Base-by-base conservation (phyloP, 2,888 invertebrate genomes). In the Atherix ibis region DNA sequence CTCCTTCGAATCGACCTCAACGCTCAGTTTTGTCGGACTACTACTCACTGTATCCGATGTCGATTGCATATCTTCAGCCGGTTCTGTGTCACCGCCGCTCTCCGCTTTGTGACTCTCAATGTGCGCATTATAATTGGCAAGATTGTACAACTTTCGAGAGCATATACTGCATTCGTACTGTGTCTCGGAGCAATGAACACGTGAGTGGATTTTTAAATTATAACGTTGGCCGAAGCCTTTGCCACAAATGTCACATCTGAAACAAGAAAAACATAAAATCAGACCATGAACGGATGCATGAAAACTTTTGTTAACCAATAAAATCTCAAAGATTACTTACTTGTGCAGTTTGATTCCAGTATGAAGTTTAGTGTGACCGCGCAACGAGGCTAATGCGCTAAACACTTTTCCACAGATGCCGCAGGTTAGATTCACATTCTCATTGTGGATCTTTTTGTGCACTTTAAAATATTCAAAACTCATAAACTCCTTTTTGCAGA, bases 361-460 rank as follows among this genome's bases (percentile, higher is more conserved):
- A 39, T 60, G 60, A 12, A 60, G 43, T 43, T 57, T 59, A 26
- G 58, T 55, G 45, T 62, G 63, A 2, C 57, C 57, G 13, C 58
- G 48, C 22, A 62, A 43, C 32, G 59, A 62, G 31, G 61, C 58
- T 37, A 61, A 39, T 4, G 58, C 57, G 38, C 64, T 56, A 40
- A 68, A 68, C 18, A 59, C 58, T 40, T 68, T 67, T 34, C 64
- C 66, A 41, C 70, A 70, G 28, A 63, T 60, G 39, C 66, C 64
- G 43, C 70, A 70, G 13, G 62, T 63, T 37, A 67, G 59, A 33
- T 68, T 67, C 32, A 65, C 66, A 32, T 63, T 57, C 35, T 66
- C 67, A 12, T 64, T 67, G 52, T 70, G 69, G 19, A 65, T 68
- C 48, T 70, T 70, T 44, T 66, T 66, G 53, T 71, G 71, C 34